Conservation (phyloP, 2,888 invertebrate species). For the Amiota communis region DNA sequence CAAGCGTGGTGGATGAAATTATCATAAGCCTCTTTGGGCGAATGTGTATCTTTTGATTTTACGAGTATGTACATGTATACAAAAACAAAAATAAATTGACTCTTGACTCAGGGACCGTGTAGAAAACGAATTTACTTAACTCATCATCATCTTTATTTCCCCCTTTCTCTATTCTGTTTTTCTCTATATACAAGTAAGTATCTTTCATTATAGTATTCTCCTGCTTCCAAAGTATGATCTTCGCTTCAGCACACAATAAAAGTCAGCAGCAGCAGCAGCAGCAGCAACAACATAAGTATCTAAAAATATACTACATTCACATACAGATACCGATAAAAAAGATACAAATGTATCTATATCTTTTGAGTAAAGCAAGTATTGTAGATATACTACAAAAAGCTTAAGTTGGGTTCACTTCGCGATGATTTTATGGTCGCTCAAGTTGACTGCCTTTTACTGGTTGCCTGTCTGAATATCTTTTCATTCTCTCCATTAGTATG, state of each 20-base stretch:
- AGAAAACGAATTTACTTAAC: too few relatives aligned
- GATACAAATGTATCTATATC: background rate
- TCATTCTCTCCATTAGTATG: background rate
- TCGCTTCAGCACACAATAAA: conserved; percentile 14
- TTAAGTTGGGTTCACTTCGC: conserved; percentile 18
- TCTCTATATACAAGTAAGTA: too few relatives aligned
- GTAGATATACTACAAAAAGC: conserved; percentile 3
- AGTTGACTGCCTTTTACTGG: conserved; percentile 9
- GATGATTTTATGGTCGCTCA: conserved; percentile 20
- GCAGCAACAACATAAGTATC: background rate
- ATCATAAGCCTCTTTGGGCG: too few relatives aligned
- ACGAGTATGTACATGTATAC: too few relatives aligned
- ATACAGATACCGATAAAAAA: background rate
- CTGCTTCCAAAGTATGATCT: background rate
- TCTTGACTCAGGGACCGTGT: too few relatives aligned
- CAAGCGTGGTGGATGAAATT: too few relatives aligned
- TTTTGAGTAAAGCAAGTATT: background rate
- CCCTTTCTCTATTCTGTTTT: too few relatives aligned
- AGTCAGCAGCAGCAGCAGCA: background rate
- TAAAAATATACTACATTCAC: background rate
- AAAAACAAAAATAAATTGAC: too few relatives aligned
- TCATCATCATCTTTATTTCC: too few relatives aligned
- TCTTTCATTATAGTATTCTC: too few relatives aligned
- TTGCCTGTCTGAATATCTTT: too few relatives aligned
- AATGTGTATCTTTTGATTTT: too few relatives aligned